Conservation (phyloP, 2,888 invertebrate species). For the Caenorhabditis auriculariae region DNA sequence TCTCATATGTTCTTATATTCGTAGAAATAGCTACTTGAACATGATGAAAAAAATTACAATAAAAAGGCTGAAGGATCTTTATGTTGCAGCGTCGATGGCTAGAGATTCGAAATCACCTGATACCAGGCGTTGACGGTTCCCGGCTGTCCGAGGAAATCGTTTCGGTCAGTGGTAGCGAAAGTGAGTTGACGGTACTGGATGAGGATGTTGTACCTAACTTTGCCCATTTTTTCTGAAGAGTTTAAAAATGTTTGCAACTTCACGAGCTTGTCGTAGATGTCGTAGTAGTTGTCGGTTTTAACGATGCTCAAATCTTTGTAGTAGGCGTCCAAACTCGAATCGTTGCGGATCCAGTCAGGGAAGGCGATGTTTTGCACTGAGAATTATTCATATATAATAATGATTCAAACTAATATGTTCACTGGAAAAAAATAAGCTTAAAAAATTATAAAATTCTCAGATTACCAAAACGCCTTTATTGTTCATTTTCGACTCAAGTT, state of each 20-base stretch:
- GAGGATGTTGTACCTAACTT: slow-evolving; percentile 32
- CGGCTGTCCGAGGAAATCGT: slow-evolving; percentile 52
- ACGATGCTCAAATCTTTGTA: slow-evolving; percentile 27
- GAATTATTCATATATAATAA: no score
- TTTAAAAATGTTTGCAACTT: slow-evolving; percentile 2
- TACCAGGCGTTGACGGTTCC: slow-evolving; percentile 59
- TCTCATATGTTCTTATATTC: no score
- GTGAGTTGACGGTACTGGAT: slow-evolving; percentile 39
- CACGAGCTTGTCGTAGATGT: slow-evolving; percentile 33
- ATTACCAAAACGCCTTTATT: no score
- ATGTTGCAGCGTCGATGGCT: no score
- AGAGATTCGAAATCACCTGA: slow-evolving; percentile 9
- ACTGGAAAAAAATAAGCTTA: no score
- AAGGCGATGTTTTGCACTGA: slow-evolving; percentile 46
- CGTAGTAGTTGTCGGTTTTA: slow-evolving; percentile 33
- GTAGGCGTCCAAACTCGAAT: slow-evolving; percentile 25
- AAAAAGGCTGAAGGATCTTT: background rate
- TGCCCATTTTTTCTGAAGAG: background rate
- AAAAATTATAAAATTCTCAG: no score
- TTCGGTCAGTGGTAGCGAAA: slow-evolving; percentile 27
- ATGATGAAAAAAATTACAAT: no score
- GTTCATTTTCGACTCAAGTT: no score
- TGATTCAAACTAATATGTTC: no score
- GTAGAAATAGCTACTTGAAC: no score
- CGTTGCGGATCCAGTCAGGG: slow-evolving; percentile 44